Evolutionary conservation across 2,888 invertebrate genomes (phyloP).

Genomic region (Disparrhopalites patrizii): DNA sequence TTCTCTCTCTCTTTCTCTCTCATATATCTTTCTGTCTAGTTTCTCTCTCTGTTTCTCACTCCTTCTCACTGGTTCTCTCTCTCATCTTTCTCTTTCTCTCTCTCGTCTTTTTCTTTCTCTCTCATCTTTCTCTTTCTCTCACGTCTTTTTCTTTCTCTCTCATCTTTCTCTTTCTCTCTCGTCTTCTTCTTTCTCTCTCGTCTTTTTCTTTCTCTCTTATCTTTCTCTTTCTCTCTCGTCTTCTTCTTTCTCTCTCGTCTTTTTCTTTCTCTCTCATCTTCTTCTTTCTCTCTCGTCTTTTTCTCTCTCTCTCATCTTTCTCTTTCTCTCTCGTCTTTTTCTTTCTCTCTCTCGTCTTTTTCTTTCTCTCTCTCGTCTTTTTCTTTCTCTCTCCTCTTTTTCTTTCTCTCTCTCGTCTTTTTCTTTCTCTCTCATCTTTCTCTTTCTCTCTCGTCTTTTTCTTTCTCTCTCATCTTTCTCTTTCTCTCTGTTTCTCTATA

Average conservation of each 20-base stretch:
- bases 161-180: not conserved
- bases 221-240: not conserved
- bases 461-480: no score
- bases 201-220: no score
- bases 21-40: not conserved
- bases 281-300: not conserved
- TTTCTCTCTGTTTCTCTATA: no score
- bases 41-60: no score
- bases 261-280: no score
- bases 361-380: not conserved
- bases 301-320: not conserved
- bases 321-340: not conserved
- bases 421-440: no score
- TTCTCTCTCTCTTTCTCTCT: slow-evolving; percentile 23
- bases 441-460: no score
- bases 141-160: not conserved
- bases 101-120: not conserved
- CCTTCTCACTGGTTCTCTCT: not conserved
- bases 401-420: not conserved
- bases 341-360: not conserved
- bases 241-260: not conserved
- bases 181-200: not conserved
- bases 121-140: slow-evolving; percentile 6
- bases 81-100: not conserved
- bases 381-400: not conserved